Base-by-base conservation (phyloP, 2,113 vertebrate genomes). In the Marcusenius ussheri region DNA sequence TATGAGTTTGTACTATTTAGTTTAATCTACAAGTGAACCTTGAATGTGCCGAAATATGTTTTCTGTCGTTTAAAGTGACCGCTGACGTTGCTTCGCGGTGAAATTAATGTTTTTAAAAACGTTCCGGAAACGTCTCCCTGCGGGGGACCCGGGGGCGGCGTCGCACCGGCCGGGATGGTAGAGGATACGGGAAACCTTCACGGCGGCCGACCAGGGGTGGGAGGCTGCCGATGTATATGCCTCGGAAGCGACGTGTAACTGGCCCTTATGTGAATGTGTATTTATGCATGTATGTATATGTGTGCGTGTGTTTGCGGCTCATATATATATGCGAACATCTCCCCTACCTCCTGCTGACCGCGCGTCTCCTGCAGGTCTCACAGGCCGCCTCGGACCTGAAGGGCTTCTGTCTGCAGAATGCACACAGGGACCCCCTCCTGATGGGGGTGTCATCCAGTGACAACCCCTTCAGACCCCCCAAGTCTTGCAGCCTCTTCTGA, bases 381-480 rank as follows among this genome's bases (percentile, higher is more conserved):
- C 95, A 96, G 89, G 96, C 96, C 24, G 95, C 96, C 21, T 90
- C 93, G 8, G 96, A 97, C 17, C 94, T 97, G 89, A 95, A 90
- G 90, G 95, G 95, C 92, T 96, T 96, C 95, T 96, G 96, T 92
- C 80, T 96, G 83, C 95, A 96, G 88, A 96, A 96, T 77, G 96
- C 95, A 39, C 91, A 94, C 89, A 96, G 95, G 91, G 96, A 97
- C 93, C 96, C 96, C 8, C 95, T 96, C 62, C 93, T 96, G 92
- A 93, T 96, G 70, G 96, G 96, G 2, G 94, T 97, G 35, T 95
- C 96, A 4, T 96, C 95, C 90, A 95, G 95, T 6, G 96, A 96
- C 90, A 97, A 97, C 93, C 96, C 96, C 49, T 97, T 96, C 92
- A 93, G 96, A 74, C 96, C 96, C 62, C 96, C 96, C 2, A 96